Evolutionary conservation across 2,113 vertebrate species (phyloP), one percentile per base, ranked within the genome.

Genomic region (Heterotilapia buettikoferi): DNA sequence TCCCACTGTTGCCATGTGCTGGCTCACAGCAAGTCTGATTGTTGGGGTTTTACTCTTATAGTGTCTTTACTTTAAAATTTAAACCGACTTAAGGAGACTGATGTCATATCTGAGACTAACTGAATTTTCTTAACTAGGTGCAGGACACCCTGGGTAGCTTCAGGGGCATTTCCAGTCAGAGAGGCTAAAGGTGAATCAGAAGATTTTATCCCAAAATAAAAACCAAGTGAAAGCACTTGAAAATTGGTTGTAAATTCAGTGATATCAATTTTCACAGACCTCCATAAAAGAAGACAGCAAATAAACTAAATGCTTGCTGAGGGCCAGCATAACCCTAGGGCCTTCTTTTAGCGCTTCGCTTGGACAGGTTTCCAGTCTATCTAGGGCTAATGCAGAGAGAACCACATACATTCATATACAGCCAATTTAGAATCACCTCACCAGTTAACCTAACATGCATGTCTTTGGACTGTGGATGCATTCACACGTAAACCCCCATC

Each of bases 321-420:
- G 61, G 0, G 1, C 33, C 61, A 66, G 19, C 61, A 66, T 66
- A 38, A 40, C 5, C 12, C 33, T 0, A 2, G 31, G 61, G 0
- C 33, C 19, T 68, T 40, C n/a, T 68, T 9, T 68, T 6, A 68
- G 63, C 0, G 3, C 36, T 40, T 40, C 3, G 12, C n/a, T 43
- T 71, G 66, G 0, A 6, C n/a, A 71, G n/a, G 7, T 4, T 14
- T 71, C n/a, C 7, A 24, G 36, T 71, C 66, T 71, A 24, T 71
- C 12, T 40, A 43, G 66, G 0, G 36, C n/a, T 71, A 43, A 71
- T 24, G 5, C 12, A 24, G n/a, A 24, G 66, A 71, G 66, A 43
- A 43, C 66, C 66, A 43, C 66, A 9, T 24, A 0, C 12, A 24
- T 71, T 71, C 66, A 71, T 24, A 43, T 43, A 9, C 66, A 24